Evolutionary conservation across 2,113 vertebrate genomes (phyloP).

Genomic region (Sitta europaea): DNA sequence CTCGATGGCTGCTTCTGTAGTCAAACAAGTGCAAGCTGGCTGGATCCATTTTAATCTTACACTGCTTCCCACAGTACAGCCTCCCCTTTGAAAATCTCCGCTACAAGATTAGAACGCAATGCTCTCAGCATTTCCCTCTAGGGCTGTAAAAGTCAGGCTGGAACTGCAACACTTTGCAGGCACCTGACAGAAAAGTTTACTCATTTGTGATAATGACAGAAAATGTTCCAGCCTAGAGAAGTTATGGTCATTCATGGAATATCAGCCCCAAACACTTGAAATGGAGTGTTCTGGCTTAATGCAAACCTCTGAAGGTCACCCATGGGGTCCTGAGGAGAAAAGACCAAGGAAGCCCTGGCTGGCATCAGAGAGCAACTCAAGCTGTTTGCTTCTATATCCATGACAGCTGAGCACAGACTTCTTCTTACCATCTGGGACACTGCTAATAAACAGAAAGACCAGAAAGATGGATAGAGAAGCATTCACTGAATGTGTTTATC

Average conservation of each 20-base stretch:
- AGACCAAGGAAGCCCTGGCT: neutral
- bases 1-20: neutral
- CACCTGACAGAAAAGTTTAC: neutral
- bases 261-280: neutral
- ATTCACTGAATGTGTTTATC: neutral
- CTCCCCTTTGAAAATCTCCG: neutral
- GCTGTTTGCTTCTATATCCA: neutral
- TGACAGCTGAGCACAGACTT: neutral
- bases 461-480: neutral
- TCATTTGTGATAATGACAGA: neutral
- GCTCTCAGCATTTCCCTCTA: neutral
- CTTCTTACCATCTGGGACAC: neutral
- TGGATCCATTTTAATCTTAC: neutral
- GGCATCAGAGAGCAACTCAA: neutral
- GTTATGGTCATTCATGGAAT: neutral
- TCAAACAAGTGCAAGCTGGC: neutral
- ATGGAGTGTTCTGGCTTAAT: neutral
- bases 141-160: neutral
- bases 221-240: neutral
- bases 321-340: neutral
- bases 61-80: neutral
- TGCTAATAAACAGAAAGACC: neutral
- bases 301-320: neutral
- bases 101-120: neutral
- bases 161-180: neutral